These are phyloP conservation scores for Trissolcus basalis DNA, from an alignment of 1,140 invertebrate species.

Conservation along the genomic window DNA sequence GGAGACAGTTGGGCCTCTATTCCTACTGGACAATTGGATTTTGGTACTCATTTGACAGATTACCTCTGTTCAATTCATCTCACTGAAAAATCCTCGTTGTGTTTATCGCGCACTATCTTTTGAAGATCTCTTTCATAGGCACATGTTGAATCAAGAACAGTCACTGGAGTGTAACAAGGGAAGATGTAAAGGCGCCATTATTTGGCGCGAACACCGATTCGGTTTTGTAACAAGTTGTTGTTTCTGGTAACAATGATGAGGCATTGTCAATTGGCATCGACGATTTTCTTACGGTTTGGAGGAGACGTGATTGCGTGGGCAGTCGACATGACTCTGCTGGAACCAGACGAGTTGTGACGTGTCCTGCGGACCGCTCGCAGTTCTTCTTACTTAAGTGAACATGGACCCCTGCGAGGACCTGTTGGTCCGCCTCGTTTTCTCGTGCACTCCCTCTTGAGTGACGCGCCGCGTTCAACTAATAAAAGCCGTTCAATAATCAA, in stretches of 20 bases:
- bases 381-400: constrained; percentile 72
- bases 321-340: neutral
- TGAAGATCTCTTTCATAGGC: too few relatives aligned
- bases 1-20: neutral
- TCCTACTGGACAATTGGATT: neutral
- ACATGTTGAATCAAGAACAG: too few relatives aligned
- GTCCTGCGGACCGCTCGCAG: constrained; percentile 62
- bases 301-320: neutral
- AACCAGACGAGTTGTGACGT: neutral
- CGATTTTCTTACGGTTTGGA: neutral
- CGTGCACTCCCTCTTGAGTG: constrained; percentile 27
- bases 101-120: too few relatives aligned
- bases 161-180: too few relatives aligned
- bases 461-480: constrained; percentile 65
- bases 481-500: constrained; percentile 71
- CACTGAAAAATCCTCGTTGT: constrained; percentile 11
- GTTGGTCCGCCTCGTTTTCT: constrained; percentile 17
- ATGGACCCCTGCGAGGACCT: constrained; percentile 63
- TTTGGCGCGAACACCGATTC: too few relatives aligned
- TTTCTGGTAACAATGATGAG: too few relatives aligned
- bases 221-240: too few relatives aligned
- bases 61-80: constrained; percentile 33
- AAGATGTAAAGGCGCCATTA: too few relatives aligned
- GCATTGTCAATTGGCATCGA: too few relatives aligned
- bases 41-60: neutral